Percentiles rank a stretch among this genome's conserved stretches.
Evolutionary conservation across 23 tunicate species (phyloP).

Genomic region (Ascidia mentula): DNA sequence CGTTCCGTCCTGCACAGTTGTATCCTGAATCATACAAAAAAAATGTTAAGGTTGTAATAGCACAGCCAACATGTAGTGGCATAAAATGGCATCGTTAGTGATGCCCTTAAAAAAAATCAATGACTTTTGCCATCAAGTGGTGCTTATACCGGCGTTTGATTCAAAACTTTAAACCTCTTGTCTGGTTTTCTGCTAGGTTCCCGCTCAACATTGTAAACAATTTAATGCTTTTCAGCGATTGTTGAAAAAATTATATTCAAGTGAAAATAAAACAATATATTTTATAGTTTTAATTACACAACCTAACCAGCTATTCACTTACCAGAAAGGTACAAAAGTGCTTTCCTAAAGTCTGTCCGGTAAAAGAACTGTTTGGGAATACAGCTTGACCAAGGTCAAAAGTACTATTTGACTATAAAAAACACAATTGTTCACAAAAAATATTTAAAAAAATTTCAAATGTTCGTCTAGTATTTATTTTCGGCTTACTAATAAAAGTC

Average conservation of each 20-base stretch:
- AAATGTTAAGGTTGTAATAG: not conserved
- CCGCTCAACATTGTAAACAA: not conserved
- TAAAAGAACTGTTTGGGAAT: slow-evolving; percentile 17
- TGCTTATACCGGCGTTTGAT: slow-evolving; percentile 13
- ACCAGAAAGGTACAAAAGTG: slow-evolving; percentile 64
- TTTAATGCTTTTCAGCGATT: not conserved
- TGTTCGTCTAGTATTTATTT: too few species aligned
- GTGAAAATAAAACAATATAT: too few species aligned
- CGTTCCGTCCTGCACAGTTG: slow-evolving; percentile 93
- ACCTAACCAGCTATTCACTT: slow-evolving; percentile 12
- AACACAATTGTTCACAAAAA: too few species aligned
- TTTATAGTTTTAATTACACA: too few species aligned
- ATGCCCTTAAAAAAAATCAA: not conserved
- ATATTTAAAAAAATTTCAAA: too few species aligned
- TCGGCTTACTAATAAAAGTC: too few species aligned
- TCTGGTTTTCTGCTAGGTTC: not conserved
- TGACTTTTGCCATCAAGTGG: not conserved
- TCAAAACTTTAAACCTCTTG: slow-evolving; percentile 8
- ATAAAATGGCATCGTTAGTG: slow-evolving; percentile 1
- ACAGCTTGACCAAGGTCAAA: slow-evolving; percentile 40
- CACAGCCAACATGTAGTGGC: not conserved
- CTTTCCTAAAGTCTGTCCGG: slow-evolving; percentile 91
- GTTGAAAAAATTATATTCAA: too few species aligned
- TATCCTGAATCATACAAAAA: slow-evolving; percentile 33
- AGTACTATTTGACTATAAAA: not conserved